Evolutionary conservation across 2,888 invertebrate genomes (phyloP), one percentile per base, ranked within the genome.

Genomic region (Ormia ochracea): DNA sequence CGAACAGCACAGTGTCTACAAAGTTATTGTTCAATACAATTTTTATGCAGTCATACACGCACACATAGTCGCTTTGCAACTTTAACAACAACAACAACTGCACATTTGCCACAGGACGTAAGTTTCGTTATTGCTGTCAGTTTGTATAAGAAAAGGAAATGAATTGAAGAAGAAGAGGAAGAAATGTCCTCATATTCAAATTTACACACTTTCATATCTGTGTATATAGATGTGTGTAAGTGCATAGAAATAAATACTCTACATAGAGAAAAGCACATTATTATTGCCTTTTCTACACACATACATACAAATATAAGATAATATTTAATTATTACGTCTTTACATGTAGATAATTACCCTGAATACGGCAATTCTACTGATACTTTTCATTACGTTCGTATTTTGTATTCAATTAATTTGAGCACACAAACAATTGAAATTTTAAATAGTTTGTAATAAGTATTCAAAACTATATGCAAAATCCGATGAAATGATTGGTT

Each of bases 271-370:
- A 38, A 38, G n/a, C 0, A 48, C n/a, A 48, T 48, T 48, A 48
- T 48, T 23, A 48, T 5, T 28, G n/a, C 26, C 48, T 43, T 9
- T 38, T 68, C 17, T 65, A 38, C n/a, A n/a, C n/a, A n/a, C n/a
- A n/a, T n/a, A n/a, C n/a, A n/a, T n/a, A n/a, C n/a, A n/a, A n/a
- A n/a, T 52, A 43, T 58, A 12, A 58, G 66, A 21, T 59, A 74
- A 66, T 59, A 66, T 66, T 66, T 66, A 74, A 74, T 74, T 66
- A 59, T 66, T 65, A 50, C 17, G 26, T 58, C 36, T 63, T 48
- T 63, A n/a, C n/a, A n/a, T n/a, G 19, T 48, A 36, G 48, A 50
- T 26, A 33, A 38, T 65, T 52, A n/a, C 19, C 41, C n/a, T 26
- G 36, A 50, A 56, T 28, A 36, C 36, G 48, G 10, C 48, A 48